Percentiles rank a stretch among this genome's conserved stretches.
Evolutionary conservation across 2,113 vertebrate species (phyloP).

Genomic region (Megaceryle maxima): DNA sequence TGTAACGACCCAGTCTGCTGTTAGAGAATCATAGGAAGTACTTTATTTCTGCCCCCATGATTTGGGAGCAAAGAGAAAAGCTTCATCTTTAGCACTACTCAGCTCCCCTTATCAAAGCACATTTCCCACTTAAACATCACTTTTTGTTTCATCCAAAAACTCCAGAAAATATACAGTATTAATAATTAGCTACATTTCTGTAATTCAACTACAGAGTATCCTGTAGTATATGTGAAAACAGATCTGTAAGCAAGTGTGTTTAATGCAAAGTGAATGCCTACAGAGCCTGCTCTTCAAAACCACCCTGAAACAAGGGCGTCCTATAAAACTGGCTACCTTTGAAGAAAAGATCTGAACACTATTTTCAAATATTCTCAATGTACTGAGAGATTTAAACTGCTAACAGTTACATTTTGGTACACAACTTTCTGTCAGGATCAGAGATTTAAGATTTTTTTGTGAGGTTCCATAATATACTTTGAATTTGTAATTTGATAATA

Average conservation of each 20-base stretch:
- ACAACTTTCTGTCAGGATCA: not conserved
- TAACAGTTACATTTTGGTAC: not conserved
- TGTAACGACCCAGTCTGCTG: not conserved
- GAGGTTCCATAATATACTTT: not conserved
- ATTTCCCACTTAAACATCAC: not conserved
- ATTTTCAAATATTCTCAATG: not conserved
- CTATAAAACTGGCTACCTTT: not conserved
- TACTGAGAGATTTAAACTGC: not conserved
- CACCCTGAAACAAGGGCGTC: not conserved
- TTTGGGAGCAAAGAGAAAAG: not conserved
- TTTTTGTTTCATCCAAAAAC: not conserved
- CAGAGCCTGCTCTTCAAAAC: not conserved
- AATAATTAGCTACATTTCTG: not conserved
- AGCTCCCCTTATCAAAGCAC: not conserved
- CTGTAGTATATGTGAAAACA: not conserved
- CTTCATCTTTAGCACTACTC: not conserved
- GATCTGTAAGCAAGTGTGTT: rapidly evolving
- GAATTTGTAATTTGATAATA: not conserved
- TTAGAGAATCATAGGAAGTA: not conserved
- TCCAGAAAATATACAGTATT: not conserved
- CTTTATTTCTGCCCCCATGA: not conserved
- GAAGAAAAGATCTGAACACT: not conserved
- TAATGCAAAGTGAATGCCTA: not conserved
- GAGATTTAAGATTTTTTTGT: not conserved
- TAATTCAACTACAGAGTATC: not conserved